Percentiles rank a stretch among this genome's conserved stretches.
Evolutionary conservation across 2,113 vertebrate genomes (phyloP).

Genomic region (Sminthopsis crassicaudata): DNA sequence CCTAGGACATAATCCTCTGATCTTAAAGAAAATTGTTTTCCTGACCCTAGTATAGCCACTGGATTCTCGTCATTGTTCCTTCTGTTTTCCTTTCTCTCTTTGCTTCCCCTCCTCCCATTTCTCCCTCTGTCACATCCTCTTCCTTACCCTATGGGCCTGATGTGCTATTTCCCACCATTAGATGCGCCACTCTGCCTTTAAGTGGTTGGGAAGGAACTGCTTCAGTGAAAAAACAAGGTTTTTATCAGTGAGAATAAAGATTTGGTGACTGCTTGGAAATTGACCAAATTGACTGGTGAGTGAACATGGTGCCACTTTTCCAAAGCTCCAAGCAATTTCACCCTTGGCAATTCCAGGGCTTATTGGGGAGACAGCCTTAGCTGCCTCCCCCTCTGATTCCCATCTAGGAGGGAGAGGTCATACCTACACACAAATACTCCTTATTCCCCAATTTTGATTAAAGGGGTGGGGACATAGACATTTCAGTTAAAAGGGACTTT

Average conservation of each 20-base stretch:
- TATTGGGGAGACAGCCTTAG: not conserved
- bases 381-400: not conserved
- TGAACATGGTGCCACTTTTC: conserved; percentile 49
- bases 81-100: not conserved
- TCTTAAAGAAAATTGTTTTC: not conserved
- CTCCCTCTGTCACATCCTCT: not conserved
- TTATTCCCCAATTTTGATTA: not conserved
- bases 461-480: not conserved
- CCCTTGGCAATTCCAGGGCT: conserved; percentile 65
- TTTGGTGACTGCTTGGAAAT: conserved; percentile 81
- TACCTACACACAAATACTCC: not conserved
- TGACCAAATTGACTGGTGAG: conserved; percentile 76
- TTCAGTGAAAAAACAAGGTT: conserved; percentile 74
- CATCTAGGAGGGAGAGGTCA: not conserved
- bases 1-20: not conserved
- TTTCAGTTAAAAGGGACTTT: not conserved
- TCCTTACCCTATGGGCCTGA: conserved; percentile 6
- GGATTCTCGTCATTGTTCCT: not conserved
- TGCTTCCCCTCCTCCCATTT: not conserved
- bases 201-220: conserved; percentile 66
- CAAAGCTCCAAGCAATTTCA: conserved; percentile 78
- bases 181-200: conserved; percentile 65
- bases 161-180: conserved; percentile 58
- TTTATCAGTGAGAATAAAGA: conserved; percentile 80
- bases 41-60: not conserved